phyloP scores from a whole-genome alignment of 2,888 invertebrate species.

The Odontocolon sp. region DNA sequence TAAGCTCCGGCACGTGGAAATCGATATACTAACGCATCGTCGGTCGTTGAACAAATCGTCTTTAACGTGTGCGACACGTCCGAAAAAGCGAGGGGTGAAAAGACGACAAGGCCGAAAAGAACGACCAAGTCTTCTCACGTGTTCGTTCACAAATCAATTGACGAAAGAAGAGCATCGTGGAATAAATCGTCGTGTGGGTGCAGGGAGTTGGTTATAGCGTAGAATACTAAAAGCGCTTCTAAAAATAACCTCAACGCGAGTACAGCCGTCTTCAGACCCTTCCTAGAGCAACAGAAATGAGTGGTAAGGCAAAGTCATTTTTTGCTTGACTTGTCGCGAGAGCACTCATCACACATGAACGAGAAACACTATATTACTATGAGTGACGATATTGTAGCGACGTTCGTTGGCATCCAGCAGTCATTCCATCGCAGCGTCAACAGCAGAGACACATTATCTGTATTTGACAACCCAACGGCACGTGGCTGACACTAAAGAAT shows the following conservation, averaged over 20 bases:
- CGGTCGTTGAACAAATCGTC: constrained; percentile 29
- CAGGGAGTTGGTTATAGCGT: not conserved
- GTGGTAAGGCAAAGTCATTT: constrained; percentile 38
- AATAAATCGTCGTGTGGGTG: constrained; percentile 7
- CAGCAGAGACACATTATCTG: not conserved
- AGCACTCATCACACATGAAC: constrained; percentile 38
- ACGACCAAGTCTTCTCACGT: constrained; percentile 20
- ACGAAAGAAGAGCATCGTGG: constrained; percentile 23
- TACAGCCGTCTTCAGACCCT: not conserved
- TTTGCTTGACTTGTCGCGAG: constrained; percentile 45
- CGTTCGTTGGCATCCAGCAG: constrained; percentile 5
- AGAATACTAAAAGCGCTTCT: constrained; percentile 19
- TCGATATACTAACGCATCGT: constrained; percentile 23
- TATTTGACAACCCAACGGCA: constrained; percentile 6
- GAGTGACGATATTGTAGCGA: constrained; percentile 27
- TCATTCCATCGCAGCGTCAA: not conserved
- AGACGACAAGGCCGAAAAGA: not conserved
- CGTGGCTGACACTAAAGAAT: not conserved
- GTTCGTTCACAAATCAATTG: constrained; percentile 66
- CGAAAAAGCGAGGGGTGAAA: not conserved
- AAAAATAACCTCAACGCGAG: constrained; percentile 37
- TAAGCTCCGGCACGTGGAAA: not conserved
- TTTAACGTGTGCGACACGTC: constrained; percentile 35
- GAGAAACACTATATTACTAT: constrained; percentile 22
- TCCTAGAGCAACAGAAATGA: constrained; percentile 1